These are phyloP conservation scores for Panthera tigris DNA, from an alignment of 2,113 vertebrate species.

Conservation along the genomic window DNA sequence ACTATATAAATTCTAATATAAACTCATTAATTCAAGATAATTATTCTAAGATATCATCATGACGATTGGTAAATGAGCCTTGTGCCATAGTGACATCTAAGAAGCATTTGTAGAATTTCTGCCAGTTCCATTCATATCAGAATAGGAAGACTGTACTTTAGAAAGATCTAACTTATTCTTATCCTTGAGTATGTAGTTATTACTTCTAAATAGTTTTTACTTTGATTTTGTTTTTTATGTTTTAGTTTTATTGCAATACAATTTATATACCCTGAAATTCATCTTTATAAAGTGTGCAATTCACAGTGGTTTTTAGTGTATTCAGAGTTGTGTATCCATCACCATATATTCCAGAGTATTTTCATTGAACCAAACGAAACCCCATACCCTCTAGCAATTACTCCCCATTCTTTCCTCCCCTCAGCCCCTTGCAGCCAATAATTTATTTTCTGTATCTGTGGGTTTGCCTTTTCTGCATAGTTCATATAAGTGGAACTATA, in stretches of 20 bases:
- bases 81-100: not conserved
- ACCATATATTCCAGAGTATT: not conserved
- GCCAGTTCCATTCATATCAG: not conserved
- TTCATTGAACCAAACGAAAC: not conserved
- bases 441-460: not conserved
- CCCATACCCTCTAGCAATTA: not conserved
- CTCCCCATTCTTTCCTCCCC: not conserved
- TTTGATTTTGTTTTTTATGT: conserved; percentile 15
- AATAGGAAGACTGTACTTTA: not conserved
- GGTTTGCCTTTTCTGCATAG: not conserved
- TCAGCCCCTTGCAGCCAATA: not conserved
- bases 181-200: not conserved
- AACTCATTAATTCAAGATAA: conserved; percentile 28
- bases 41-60: conserved; percentile 14
- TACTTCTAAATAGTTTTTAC: conserved; percentile 37
- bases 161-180: not conserved
- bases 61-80: not conserved
- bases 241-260: not conserved
- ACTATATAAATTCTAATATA: conserved; percentile 12
- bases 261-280: not conserved
- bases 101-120: conserved; percentile 19
- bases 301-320: not conserved
- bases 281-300: not conserved
- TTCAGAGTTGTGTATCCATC: not conserved
- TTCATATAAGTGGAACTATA: conserved; percentile 30